Percentiles rank a stretch among this genome's conserved stretches.
Conservation (phyloP, 2,888 invertebrate species). For the Tiphia femorata region DNA sequence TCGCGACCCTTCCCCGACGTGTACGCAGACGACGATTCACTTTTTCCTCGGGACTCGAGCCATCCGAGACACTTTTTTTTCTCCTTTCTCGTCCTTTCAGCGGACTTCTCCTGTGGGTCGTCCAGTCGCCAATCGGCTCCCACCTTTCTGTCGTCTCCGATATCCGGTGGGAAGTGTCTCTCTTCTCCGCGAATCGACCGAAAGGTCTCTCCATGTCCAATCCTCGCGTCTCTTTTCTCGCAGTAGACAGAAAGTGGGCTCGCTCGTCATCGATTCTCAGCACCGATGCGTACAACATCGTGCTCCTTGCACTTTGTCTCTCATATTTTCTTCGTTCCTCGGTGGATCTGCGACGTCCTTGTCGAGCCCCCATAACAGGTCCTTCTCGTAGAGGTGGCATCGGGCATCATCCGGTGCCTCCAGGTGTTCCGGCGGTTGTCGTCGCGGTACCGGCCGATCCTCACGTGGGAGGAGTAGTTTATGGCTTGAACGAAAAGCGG, state of each 20-base stretch:
- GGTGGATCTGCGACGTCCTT: background rate
- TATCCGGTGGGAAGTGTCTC: background rate
- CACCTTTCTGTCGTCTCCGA: no score
- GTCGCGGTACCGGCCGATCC: conserved; percentile 41
- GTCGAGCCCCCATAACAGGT: conserved; percentile 26
- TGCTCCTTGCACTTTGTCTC: no score
- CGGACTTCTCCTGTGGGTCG: conserved; percentile 6
- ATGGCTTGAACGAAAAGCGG: conserved; percentile 32
- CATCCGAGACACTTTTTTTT: conserved; percentile 27
- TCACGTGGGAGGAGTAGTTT: conserved; percentile 54
- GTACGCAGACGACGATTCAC: conserved; percentile 42
- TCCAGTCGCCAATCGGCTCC: conserved; percentile 21
- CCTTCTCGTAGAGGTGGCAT: conserved; percentile 27
- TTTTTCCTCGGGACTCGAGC: no score
- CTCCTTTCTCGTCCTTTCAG: no score
- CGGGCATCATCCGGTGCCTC: conserved; percentile 26
- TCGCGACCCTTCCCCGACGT: conserved; percentile 18
- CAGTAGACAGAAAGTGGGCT: no score
- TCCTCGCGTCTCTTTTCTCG: no score
- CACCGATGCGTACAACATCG: no score
- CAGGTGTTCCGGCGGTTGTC: conserved; percentile 44
- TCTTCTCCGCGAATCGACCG: background rate
- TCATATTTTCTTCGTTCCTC: no score
- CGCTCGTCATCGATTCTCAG: no score
- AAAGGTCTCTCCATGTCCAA: no score